These are phyloP conservation scores for Chymomyza caudatula DNA, from an alignment of 2,888 invertebrate species.

Conservation along the genomic window DNA sequence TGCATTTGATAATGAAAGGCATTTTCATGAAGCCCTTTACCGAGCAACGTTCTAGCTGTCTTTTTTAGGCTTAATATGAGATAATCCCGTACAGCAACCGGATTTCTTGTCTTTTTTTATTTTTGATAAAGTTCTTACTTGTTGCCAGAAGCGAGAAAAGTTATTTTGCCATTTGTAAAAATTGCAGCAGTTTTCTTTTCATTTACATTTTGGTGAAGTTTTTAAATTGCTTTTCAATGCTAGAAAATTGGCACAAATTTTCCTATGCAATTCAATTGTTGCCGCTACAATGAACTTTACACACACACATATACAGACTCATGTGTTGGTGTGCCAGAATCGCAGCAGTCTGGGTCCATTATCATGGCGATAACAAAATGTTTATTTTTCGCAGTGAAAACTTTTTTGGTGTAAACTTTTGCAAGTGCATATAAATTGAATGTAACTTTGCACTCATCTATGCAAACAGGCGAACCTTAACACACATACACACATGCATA, in stretches of 20 bases:
- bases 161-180: neutral
- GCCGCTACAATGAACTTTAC: conserved; percentile 38
- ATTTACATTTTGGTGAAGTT: conserved; percentile 13
- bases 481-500: neutral
- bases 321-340: conserved; percentile 28
- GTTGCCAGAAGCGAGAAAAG: neutral
- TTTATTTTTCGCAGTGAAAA: conserved; percentile 64
- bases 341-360: conserved; percentile 52
- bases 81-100: too few species aligned
- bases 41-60: too few species aligned
- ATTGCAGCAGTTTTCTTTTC: conserved; percentile 5
- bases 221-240: conserved; percentile 34
- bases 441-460: conserved; percentile 68
- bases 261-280: conserved; percentile 29
- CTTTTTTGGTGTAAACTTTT: conserved; percentile 61
- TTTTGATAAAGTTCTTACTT: neutral
- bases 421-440: conserved; percentile 67
- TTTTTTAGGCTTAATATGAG: too few species aligned
- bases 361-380: conserved; percentile 66
- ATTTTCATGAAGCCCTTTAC: too few species aligned
- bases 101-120: neutral
- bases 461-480: conserved; percentile 43
- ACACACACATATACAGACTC: neutral
- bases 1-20: neutral
- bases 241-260: conserved; percentile 41